These are phyloP conservation scores for Oscheius sp. DNA, from an alignment of 2,888 invertebrate species.

Conservation along the genomic window DNA sequence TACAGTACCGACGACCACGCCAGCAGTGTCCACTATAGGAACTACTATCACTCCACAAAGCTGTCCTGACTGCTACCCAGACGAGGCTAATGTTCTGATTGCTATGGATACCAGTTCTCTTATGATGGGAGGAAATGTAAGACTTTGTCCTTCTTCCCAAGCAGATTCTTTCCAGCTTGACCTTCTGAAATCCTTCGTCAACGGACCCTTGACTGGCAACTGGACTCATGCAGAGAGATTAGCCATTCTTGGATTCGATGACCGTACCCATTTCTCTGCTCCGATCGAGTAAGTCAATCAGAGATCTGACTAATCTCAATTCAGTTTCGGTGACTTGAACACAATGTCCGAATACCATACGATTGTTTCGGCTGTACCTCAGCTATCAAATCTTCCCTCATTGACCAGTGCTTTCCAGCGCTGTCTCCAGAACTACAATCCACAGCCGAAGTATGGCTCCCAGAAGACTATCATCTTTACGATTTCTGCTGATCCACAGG, in stretches of 20 bases:
- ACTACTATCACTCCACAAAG: slow-evolving; percentile 8
- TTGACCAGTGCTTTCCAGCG: slow-evolving; percentile 31
- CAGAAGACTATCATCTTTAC: slow-evolving; percentile 27
- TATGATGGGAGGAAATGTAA: slow-evolving; percentile 12
- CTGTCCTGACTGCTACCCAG: slow-evolving; percentile 48
- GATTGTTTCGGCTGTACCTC: slow-evolving; percentile 1
- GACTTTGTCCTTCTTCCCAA: background rate
- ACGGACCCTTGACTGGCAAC: slow-evolving; percentile 3
- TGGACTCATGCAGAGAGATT: slow-evolving; percentile 50
- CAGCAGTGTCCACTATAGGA: slow-evolving; percentile 9
- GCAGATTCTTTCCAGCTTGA: background rate
- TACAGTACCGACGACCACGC: background rate
- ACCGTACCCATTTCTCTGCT: background rate
- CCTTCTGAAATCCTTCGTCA: slow-evolving; percentile 15
- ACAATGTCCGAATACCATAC: slow-evolving; percentile 14
- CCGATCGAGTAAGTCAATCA: slow-evolving; percentile 21
- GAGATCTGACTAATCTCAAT: background rate
- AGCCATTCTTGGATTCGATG: slow-evolving; percentile 40
- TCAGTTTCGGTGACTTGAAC: slow-evolving; percentile 28
- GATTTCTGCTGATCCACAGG: background rate
- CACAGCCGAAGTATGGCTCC: slow-evolving; percentile 5
- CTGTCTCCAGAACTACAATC: slow-evolving; percentile 4
- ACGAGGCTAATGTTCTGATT: slow-evolving; percentile 41
- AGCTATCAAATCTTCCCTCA: slow-evolving; percentile 12
- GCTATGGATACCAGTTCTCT: slow-evolving; percentile 38